Base-by-base conservation (phyloP, 37 sponge, comb jelly and placozoan species). In the Trichoplax adhaerens region DNA sequence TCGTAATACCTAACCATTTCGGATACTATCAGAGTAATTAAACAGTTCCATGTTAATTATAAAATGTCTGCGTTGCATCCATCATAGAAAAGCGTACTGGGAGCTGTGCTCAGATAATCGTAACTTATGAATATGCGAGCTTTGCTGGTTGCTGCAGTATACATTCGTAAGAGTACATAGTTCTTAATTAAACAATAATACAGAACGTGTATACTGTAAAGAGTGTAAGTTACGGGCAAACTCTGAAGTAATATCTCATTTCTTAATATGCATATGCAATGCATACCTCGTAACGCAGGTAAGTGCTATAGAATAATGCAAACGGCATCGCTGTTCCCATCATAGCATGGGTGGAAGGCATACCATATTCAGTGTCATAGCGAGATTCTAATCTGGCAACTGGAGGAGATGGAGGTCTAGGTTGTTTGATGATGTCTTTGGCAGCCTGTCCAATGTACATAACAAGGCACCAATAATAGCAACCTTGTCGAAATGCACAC, bases 321-420 rank as follows among this genome's bases (percentile, higher is more conserved):
- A 85, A 89, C 5, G 95, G 91, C 1, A 89, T 73, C 56, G 64
- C 58, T 1, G 87, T 81, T 0, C 77, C 83, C 1, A 89, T 87
- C 60, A 75, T 89, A 54, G 95, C 87, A 66, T 94, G 95, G 2
- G 95, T 94, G 56, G 91, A 89, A 50, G 95, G 95, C 57, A 89
- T 84, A 3, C 95, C 95, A 80, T 84, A 94, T 74, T 94, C 95
- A 0, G 74, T 70, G 58, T 85, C 83, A 6, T 83, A 69, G 64
- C 85, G 81, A 4, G 80, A 48, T 57, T 94, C 91, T 55, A 89
- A 74, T 60, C 82, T 68, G 57, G 82, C 64, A 1, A 70, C 85
- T 5, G 95, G 88, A 2, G 88, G 88, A 65, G 77, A 76, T 0
- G 85, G 72, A 10, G 95, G 95, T 4, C 95, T 70, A 1, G 65